Evolutionary conservation across 2,888 invertebrate species (phyloP), one percentile per base, ranked within the genome.

Genomic region (Acronicta alni): DNA sequence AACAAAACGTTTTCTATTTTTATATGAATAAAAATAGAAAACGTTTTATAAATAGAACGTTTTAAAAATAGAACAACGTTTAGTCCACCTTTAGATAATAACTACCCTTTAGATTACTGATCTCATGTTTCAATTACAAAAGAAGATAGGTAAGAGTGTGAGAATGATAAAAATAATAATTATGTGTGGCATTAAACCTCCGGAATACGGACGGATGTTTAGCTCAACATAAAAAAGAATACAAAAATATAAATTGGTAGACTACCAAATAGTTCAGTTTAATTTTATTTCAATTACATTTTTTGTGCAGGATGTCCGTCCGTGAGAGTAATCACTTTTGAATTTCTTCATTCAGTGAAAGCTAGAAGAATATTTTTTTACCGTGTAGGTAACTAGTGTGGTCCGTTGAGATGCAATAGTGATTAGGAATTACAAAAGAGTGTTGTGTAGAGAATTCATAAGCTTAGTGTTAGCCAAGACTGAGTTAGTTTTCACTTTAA

Each of bases 231-330:
- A 80, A 81, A 80, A 79, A 71, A 79, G 77, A 72, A 67, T 73
- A 74, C 79, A 79, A 76, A 75, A 74, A 74, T 51, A 41, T 73
- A 81, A 84, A 84, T 83, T 79, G 77, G 72, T 69, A 53, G 77
- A 67, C 77, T 66, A 77, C 78, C 71, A 70, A 80, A 79, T 77
- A 72, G 79, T 79, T 78, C 67, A 77, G 76, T 84, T 84, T 81
- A 81, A 86, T 87, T 86, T 85, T 84, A 82, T 86, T 88, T 87
- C 85, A 85, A 87, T 89, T 88, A 85, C 60, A 67, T 81, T 88
- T 88, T 88, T 89, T 88, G 83, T 75, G 83, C 87, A 88, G 89
- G 90, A 90, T 87, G 84, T 86, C 83, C 81, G 87, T 77, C 79
- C 69, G 83, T 71, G 80, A 78, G 79, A 79, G 81, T 86, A 87